Evolutionary conservation across 2,113 vertebrate species (phyloP), one percentile per base, ranked within the genome.

Genomic region (Bujurquina vittata): DNA sequence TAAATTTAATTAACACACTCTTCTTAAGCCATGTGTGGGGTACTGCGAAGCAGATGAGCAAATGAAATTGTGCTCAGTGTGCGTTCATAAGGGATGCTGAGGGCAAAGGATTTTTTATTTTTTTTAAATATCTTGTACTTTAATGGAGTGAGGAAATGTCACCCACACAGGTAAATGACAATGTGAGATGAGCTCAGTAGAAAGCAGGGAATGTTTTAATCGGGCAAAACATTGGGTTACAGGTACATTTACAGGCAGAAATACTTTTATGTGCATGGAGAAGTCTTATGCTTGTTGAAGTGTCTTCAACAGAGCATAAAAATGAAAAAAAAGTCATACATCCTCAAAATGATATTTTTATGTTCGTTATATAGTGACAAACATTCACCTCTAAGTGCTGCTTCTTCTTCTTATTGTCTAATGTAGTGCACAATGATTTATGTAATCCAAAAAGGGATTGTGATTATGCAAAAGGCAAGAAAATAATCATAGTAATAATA

Each of bases 11-110:
- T 63, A 86, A 55, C n/a, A 15, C 46, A 46, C 12, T 49, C 49
- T 72, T 31, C 57, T 88, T 83, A 73, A 89, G 85, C 86, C 84
- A 80, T 77, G 63, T 57, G 77, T n/a, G 18, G 17, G 65, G 49
- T 57, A 79, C 63, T 76, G 72, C 59, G 81, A 89, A 62, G 29
- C 62, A 29, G 26, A 40, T 37, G 31, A 83, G 60, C 12, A 17
- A 79, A 69, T 46, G 62, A n/a, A 67, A 54, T 67, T 74, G 83
- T 78, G 72, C 58, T 56, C 35, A 83, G 43, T 73, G 43, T 54
- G 33, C 29, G 23, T 23, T 75, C 43, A 59, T 11, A 49, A 49
- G 65, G 73, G 37, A 55, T 8, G 18, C 18, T n/a, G 10, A 20
- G 55, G 29, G 40, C 22, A n/a, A n/a, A 40, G 6, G 23, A 15